Conservation (phyloP, 2,888 invertebrate species). For the Hetaerina titia region DNA sequence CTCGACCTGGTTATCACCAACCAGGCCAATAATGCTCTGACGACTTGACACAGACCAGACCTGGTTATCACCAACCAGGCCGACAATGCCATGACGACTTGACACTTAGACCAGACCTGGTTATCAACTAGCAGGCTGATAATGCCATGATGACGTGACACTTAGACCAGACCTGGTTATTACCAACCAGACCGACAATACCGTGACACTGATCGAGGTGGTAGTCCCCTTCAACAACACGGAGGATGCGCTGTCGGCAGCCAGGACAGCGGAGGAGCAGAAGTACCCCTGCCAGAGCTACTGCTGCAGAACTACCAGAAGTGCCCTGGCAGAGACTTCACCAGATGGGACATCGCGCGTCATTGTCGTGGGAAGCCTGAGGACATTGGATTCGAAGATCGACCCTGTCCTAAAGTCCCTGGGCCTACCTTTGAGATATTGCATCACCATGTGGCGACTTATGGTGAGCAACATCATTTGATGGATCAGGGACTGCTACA, state of each 20-base stretch:
- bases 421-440: conserved; percentile 70
- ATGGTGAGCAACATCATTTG: conserved; percentile 73
- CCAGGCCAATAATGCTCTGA: too few species aligned
- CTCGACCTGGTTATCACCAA: too few species aligned
- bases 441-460: conserved; percentile 72
- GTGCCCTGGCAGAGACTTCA: conserved; percentile 71
- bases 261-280: conserved; percentile 72
- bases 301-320: too few species aligned
- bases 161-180: conserved; percentile 72
- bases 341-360: conserved; percentile 72
- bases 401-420: conserved; percentile 71
- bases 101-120: too few species aligned
- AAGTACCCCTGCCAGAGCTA: too few species aligned
- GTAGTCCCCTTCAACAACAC: conserved; percentile 74
- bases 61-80: too few species aligned
- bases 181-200: conserved; percentile 70
- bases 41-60: too few species aligned
- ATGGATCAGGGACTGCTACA: conserved; percentile 73
- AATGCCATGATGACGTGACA: conserved; percentile 69
- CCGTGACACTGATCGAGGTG: conserved; percentile 73
- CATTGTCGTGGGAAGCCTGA: conserved; percentile 73
- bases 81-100: too few species aligned
- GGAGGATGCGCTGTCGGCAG: conserved; percentile 71
- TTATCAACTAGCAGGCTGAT: conserved; percentile 70
- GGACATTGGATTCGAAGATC: conserved; percentile 73